phyloP scores from a whole-genome alignment of 2,888 invertebrate species.

The Adelognathus sp. region DNA sequence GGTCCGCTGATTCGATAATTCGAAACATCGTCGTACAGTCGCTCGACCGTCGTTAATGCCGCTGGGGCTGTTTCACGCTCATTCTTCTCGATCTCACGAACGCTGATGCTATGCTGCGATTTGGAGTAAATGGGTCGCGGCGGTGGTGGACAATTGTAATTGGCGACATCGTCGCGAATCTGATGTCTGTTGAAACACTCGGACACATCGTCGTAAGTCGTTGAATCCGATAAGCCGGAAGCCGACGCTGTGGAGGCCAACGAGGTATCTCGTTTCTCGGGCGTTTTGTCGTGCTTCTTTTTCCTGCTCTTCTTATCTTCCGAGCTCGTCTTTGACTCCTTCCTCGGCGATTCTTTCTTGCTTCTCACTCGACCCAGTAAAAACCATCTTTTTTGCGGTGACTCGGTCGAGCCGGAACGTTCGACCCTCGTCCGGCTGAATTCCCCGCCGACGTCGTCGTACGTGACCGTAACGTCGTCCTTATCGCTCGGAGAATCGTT shows the following conservation, averaged over 20 bases:
- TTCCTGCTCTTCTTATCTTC: background rate
- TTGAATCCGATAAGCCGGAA: too few relatives aligned
- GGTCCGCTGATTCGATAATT: slow-evolving; percentile 53
- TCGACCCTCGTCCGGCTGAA: background rate
- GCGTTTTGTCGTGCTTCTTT: too few relatives aligned
- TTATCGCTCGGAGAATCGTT: background rate
- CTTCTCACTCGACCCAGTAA: slow-evolving; percentile 70
- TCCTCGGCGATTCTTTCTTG: slow-evolving; percentile 64
- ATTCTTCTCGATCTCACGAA: background rate
- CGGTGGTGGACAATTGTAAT: slow-evolving; percentile 74
- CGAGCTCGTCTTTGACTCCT: slow-evolving; percentile 50
- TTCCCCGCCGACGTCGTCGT: slow-evolving; percentile 39
- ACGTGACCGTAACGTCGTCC: background rate
- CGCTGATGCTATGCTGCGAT: slow-evolving; percentile 49
- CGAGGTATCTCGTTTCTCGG: background rate
- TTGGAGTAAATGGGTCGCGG: slow-evolving; percentile 72
- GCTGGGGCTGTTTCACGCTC: background rate
- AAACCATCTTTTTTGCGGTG: slow-evolving; percentile 72
- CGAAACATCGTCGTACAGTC: slow-evolving; percentile 75
- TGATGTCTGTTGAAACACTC: slow-evolving; percentile 44
- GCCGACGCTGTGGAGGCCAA: too few relatives aligned
- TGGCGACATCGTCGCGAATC: slow-evolving; percentile 45
- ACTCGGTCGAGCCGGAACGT: background rate
- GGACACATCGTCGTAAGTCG: slow-evolving; percentile 69
- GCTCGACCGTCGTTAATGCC: slow-evolving; percentile 56